These are phyloP conservation scores for Protula sp. DNA, from an alignment of 2,888 invertebrate genomes.

Conservation along the genomic window DNA sequence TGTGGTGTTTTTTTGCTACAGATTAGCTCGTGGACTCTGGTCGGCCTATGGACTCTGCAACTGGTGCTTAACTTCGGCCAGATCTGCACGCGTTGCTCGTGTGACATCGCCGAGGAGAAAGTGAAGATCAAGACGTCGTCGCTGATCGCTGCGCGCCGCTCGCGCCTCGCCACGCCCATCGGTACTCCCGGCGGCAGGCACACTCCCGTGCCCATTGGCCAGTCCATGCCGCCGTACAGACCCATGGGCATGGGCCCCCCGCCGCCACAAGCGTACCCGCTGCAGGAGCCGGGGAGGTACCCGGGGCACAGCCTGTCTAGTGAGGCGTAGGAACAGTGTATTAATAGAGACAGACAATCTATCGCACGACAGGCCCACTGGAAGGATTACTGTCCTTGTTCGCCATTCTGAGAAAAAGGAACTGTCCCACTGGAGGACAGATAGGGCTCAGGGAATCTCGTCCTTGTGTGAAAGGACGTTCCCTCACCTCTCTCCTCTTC, in stretches of 20 bases:
- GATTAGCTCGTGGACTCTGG: conserved; percentile 22
- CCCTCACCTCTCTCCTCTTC: too few relatives aligned
- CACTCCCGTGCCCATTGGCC: not conserved
- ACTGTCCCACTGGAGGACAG: too few relatives aligned
- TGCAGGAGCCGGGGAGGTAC: too few relatives aligned
- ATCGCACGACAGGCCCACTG: too few relatives aligned
- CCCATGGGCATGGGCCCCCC: not conserved
- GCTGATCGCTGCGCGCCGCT: conserved; percentile 22
- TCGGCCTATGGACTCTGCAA: conserved; percentile 16
- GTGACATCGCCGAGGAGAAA: conserved; percentile 27
- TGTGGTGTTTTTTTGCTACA: too few relatives aligned
- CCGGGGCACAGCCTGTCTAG: too few relatives aligned
- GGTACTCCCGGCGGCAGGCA: conserved; percentile 22
- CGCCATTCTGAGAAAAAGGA: too few relatives aligned
- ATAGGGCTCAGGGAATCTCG: too few relatives aligned
- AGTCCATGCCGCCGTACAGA: not conserved
- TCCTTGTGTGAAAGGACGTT: too few relatives aligned
- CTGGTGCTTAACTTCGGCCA: conserved; percentile 9
- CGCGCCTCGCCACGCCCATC: conserved; percentile 27
- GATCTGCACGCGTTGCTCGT: conserved; percentile 22
- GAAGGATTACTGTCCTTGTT: too few relatives aligned
- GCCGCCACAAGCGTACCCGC: not conserved
- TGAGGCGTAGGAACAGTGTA: too few relatives aligned
- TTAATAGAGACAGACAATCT: too few relatives aligned
- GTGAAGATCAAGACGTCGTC: conserved; percentile 18